Conservation (phyloP, 1,140 invertebrate genomes). For the Cherax quadricarinatus region DNA sequence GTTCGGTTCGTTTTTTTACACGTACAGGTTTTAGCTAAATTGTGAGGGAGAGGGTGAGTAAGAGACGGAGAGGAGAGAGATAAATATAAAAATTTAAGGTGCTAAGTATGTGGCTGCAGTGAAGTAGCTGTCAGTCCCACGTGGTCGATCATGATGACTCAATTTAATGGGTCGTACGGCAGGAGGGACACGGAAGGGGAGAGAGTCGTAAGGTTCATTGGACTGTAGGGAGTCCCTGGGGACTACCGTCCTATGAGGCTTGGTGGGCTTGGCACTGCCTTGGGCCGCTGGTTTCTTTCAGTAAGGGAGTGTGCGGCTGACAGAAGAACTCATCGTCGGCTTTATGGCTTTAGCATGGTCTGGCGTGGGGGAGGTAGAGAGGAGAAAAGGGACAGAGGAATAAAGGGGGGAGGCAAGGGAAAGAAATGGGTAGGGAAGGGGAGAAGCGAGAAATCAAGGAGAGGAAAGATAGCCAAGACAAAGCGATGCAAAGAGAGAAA, state of each 20-base stretch:
- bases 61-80: background rate
- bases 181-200: background rate
- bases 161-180: slow-evolving; percentile 34
- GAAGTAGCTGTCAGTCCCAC: slow-evolving; percentile 37
- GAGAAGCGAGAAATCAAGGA: background rate
- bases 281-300: background rate
- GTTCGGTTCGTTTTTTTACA: no score
- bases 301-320: background rate
- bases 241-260: background rate
- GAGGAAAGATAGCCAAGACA: background rate
- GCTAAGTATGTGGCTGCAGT: slow-evolving; percentile 3
- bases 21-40: no score
- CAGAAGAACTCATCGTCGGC: background rate
- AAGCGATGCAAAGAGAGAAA: background rate
- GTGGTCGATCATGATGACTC: slow-evolving; percentile 47
- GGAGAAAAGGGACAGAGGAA: background rate
- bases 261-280: background rate
- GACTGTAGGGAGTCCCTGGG: background rate
- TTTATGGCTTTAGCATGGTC: slow-evolving; percentile 17
- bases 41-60: background rate
- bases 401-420: background rate
- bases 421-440: no score
- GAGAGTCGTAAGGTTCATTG: background rate
- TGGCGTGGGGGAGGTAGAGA: background rate
- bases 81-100: background rate